Evolutionary conservation across 2,113 vertebrate genomes (phyloP).

Genomic region (Chaetura pelagica): DNA sequence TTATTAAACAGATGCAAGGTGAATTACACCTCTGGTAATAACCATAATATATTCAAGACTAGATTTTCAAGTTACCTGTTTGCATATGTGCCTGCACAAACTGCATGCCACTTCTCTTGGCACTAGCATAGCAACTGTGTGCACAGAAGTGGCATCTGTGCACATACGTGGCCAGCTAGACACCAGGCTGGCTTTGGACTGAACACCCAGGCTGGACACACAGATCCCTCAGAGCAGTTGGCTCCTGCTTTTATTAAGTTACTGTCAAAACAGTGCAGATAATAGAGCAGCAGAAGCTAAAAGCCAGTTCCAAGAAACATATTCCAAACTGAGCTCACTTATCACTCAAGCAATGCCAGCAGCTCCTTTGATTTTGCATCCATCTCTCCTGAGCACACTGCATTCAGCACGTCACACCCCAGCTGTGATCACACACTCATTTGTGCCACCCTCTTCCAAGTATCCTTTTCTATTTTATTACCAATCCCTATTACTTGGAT

Average conservation of each 20-base stretch:
- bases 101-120: background rate
- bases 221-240: background rate
- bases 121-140: background rate
- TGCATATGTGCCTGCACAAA: background rate
- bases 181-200: background rate
- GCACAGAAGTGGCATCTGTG: background rate
- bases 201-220: background rate
- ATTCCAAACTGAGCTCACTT: accelerated
- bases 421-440: background rate
- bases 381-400: background rate
- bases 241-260: background rate
- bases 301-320: background rate
- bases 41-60: background rate
- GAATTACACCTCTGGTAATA: background rate
- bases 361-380: background rate
- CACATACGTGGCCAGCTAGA: background rate
- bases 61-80: background rate
- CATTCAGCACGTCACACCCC: background rate
- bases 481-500: background rate
- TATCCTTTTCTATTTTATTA: background rate
- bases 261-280: background rate
- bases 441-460: background rate
- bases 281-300: background rate
- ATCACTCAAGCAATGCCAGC: background rate
- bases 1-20: background rate